Percentiles rank a stretch among this genome's conserved stretches.
Evolutionary conservation across 1,140 invertebrate species (phyloP).

Genomic region (Drosophila mauritiana): DNA sequence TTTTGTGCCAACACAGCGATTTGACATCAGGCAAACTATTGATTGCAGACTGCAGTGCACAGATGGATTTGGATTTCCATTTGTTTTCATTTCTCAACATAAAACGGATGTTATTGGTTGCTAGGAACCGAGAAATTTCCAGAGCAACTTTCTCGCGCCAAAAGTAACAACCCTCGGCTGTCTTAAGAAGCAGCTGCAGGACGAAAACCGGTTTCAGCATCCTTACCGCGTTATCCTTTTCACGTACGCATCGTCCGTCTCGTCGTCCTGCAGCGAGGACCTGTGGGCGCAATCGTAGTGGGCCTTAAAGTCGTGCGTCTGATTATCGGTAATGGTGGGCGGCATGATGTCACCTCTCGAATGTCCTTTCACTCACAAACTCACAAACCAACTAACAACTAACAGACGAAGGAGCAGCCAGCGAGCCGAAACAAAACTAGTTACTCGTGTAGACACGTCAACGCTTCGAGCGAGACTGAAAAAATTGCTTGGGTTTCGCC

Average conservation of each 20-base stretch:
- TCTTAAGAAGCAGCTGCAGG: slow-evolving; percentile 18
- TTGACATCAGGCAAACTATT: slow-evolving; percentile 18
- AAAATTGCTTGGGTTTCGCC: slow-evolving; percentile 28
- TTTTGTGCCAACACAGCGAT: slow-evolving; percentile 35
- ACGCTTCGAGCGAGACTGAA: slow-evolving; percentile 58
- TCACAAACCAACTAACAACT: neutral
- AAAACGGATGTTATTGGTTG: neutral
- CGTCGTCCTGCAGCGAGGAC: slow-evolving; percentile 56
- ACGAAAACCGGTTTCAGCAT: slow-evolving; percentile 49
- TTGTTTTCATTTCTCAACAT: neutral
- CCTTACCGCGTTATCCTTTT: slow-evolving; percentile 70
- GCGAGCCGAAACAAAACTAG: neutral
- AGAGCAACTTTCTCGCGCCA: slow-evolving; percentile 1
- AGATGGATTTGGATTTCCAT: slow-evolving; percentile 5
- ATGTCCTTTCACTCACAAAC: slow-evolving; percentile 38
- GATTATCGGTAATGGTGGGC: slow-evolving; percentile 64
- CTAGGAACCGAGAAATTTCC: neutral
- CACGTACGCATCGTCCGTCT: slow-evolving; percentile 55
- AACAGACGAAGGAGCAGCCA: neutral
- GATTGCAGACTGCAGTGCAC: slow-evolving; percentile 23
- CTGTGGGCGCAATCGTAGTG: slow-evolving; percentile 53
- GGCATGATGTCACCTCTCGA: slow-evolving; percentile 69
- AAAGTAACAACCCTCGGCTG: slow-evolving; percentile 21
- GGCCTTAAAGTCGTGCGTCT: slow-evolving; percentile 59
- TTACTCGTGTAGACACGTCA: slow-evolving; percentile 40